Evolutionary conservation across 2,888 invertebrate species (phyloP).

Genomic region (Eupithecia subumbrata): DNA sequence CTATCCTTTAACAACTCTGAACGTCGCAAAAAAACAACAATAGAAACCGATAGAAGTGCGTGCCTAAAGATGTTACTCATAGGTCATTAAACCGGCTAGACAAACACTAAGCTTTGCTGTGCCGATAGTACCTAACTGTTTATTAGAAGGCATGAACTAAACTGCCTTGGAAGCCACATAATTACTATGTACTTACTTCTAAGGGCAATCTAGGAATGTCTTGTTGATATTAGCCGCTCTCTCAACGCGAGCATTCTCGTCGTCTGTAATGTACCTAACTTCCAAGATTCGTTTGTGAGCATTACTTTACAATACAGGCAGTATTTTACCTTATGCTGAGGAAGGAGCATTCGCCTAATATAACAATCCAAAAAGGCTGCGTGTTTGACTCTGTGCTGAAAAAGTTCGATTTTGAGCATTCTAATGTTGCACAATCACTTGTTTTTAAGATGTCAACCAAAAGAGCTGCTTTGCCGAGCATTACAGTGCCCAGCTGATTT

Average conservation of each 20-base stretch:
- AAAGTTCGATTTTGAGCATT: background rate
- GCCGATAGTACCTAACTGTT: constrained; percentile 21
- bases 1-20: background rate
- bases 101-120: constrained; percentile 17
- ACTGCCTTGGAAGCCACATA: constrained; percentile 16
- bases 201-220: background rate
- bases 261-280: background rate
- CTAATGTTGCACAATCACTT: background rate
- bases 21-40: background rate
- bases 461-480: background rate
- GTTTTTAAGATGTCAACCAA: background rate
- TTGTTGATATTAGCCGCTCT: background rate
- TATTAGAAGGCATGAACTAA: constrained; percentile 17
- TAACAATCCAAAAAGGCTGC: background rate
- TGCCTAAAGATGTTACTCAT: constrained; percentile 8
- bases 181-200: background rate
- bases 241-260: background rate
- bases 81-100: constrained; percentile 30
- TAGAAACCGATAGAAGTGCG: background rate
- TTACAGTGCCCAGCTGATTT: no score
- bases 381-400: no score
- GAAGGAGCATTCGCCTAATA: no score
- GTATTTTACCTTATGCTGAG: no score
- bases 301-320: background rate
- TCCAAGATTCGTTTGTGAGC: background rate